phyloP scores from a whole-genome alignment of 1,140 invertebrate genomes.

The Antheraea pernyi region DNA sequence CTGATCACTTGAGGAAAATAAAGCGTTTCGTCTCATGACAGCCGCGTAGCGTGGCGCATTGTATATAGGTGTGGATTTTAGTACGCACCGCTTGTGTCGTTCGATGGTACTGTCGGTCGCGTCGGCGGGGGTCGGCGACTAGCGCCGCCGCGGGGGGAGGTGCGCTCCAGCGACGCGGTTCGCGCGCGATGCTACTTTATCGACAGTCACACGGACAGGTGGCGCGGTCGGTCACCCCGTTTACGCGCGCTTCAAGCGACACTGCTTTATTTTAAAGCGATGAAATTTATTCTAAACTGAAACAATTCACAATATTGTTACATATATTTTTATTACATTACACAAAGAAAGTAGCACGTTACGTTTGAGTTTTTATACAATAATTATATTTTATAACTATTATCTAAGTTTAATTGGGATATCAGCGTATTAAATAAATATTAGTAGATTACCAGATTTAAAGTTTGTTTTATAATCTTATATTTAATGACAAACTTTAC shows the following conservation, averaged over 20 bases:
- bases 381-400: no score
- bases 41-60: slow-evolving; percentile 60
- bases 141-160: slow-evolving; percentile 43
- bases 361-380: no score
- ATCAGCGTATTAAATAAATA: no score
- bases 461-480: no score
- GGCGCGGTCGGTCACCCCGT: slow-evolving; percentile 31
- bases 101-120: slow-evolving; percentile 61
- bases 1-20: slow-evolving; percentile 60
- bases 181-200: slow-evolving; percentile 36
- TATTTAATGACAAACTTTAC: no score
- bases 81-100: slow-evolving; percentile 57
- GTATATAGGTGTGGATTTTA: slow-evolving; percentile 31
- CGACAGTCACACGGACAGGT: slow-evolving; percentile 50
- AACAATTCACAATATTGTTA: background rate
- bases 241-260: slow-evolving; percentile 21
- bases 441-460: no score
- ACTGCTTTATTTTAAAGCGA: background rate
- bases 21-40: slow-evolving; percentile 59
- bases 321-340: no score
- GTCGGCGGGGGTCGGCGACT: slow-evolving; percentile 42
- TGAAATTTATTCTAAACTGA: background rate
- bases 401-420: no score
- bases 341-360: no score
- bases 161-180: slow-evolving; percentile 48